These are phyloP conservation scores for Nibea coibor DNA, from an alignment of 2,113 vertebrate species.

Conservation along the genomic window DNA sequence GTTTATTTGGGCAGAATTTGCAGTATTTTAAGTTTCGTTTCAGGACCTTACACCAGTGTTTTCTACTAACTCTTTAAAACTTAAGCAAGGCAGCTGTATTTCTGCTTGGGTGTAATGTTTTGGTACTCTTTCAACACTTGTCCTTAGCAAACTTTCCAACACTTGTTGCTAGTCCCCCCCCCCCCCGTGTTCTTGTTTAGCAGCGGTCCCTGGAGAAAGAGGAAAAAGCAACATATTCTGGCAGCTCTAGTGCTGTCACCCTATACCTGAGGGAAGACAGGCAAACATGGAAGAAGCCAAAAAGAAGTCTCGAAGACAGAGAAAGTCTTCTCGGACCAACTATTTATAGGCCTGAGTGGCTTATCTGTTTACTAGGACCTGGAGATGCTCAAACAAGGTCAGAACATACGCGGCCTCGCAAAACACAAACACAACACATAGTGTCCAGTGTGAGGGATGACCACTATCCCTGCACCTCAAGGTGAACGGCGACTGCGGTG, in stretches of 20 bases:
- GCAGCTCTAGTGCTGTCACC: slow-evolving; percentile 21
- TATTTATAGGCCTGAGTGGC: slow-evolving; percentile 56
- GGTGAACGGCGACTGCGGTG: slow-evolving; percentile 48
- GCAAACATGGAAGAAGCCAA: slow-evolving; percentile 51
- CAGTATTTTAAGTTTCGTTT: not conserved
- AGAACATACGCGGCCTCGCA: slow-evolving; percentile 12
- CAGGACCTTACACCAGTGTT: not conserved
- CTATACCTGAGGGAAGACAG: slow-evolving; percentile 39
- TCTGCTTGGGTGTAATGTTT: not conserved
- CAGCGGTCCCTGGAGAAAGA: slow-evolving; percentile 2
- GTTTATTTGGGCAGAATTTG: not conserved
- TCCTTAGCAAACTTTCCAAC: slow-evolving; percentile 1
- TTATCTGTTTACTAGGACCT: slow-evolving; percentile 56
- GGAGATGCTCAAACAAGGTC: slow-evolving; percentile 57
- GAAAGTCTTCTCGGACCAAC: slow-evolving; percentile 45
- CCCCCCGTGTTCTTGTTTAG: slow-evolving; percentile 34
- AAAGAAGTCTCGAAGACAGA: slow-evolving; percentile 45
- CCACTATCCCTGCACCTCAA: slow-evolving; percentile 32
- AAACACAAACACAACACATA: slow-evolving; percentile 44
- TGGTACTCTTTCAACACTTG: slow-evolving; percentile 1
- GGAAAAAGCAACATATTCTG: slow-evolving; percentile 44
- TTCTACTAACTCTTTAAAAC: not conserved
- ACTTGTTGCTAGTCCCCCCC: slow-evolving; percentile 1
- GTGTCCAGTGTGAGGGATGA: slow-evolving; percentile 57
- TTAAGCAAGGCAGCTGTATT: not conserved